Evolutionary conservation across 2,113 vertebrate genomes (phyloP).

Genomic region (Oxyruncus cristatus): DNA sequence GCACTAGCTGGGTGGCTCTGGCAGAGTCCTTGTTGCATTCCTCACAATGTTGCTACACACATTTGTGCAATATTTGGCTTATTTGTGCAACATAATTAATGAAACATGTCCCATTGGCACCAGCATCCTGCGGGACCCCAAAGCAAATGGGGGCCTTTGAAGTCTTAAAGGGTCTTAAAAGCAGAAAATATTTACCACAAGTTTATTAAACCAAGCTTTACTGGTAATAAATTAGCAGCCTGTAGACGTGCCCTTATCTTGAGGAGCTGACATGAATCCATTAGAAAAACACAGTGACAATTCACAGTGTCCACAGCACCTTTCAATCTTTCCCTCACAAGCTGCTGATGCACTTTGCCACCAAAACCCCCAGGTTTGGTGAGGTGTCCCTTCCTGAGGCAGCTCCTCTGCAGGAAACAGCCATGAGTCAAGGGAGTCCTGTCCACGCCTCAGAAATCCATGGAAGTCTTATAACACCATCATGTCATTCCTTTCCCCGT

Average conservation of each 20-base stretch:
- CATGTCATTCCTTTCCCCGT: rapidly evolving
- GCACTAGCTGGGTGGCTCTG: not conserved
- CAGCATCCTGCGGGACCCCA: conserved; percentile 18
- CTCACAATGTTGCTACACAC: not conserved
- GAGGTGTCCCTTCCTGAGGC: not conserved
- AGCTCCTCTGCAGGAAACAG: not conserved
- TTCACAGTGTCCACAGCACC: not conserved
- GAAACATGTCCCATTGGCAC: conserved; percentile 43
- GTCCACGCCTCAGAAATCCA: not conserved
- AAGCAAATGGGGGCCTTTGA: conserved; percentile 43
- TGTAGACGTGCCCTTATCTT: not conserved
- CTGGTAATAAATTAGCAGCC: conserved; percentile 22
- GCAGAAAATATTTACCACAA: conserved; percentile 38
- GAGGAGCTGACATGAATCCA: not conserved
- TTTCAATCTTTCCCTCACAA: not conserved
- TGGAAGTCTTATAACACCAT: rapidly evolving
- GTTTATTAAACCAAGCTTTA: conserved; percentile 29
- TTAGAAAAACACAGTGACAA: not conserved
- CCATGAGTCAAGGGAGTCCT: not conserved
- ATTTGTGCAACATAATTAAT: conserved; percentile 62
- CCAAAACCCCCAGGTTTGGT: not conserved
- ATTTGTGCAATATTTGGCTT: conserved; percentile 63
- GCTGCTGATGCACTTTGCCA: not conserved
- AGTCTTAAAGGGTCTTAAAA: conserved; percentile 19
- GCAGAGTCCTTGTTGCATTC: not conserved